Conservation (phyloP, 2,113 vertebrate species). For the Paramisgurnus dabryanus region DNA sequence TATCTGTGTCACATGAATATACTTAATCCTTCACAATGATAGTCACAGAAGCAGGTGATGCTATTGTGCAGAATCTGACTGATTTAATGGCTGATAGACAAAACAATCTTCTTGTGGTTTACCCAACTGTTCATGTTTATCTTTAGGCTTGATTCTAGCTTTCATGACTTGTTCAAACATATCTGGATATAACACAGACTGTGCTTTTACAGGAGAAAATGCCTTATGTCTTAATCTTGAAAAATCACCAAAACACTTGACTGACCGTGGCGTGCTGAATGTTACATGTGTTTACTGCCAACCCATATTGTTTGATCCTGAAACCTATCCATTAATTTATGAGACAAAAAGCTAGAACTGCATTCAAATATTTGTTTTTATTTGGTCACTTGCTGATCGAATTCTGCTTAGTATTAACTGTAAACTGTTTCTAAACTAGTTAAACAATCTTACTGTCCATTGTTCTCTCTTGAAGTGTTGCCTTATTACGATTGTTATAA, state of each 20-base stretch:
- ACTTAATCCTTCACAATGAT: too few species aligned
- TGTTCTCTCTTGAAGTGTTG: not conserved
- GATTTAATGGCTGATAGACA: not conserved
- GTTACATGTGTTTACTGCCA: not conserved
- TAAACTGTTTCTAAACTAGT: not conserved
- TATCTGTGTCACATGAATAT: too few species aligned
- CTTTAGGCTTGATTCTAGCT: not conserved
- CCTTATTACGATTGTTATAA: not conserved
- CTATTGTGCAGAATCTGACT: not conserved
- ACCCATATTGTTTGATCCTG: not conserved
- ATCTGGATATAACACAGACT: not conserved
- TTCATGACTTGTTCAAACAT: not conserved
- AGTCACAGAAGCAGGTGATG: too few species aligned
- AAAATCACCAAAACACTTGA: not conserved
- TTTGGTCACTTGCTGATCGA: not conserved
- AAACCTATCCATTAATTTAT: slow-evolving; percentile 7
- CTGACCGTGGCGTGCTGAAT: not conserved
- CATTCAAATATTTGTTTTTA: not conserved
- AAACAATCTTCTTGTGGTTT: not conserved
- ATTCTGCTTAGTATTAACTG: not conserved
- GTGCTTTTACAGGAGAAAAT: not conserved
- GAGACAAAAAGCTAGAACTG: not conserved
- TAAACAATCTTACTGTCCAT: not conserved
- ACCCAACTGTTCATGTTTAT: too few species aligned
- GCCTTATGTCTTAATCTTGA: not conserved